Base-by-base conservation (phyloP, 2,888 invertebrate genomes). In the Lithophane socia region DNA sequence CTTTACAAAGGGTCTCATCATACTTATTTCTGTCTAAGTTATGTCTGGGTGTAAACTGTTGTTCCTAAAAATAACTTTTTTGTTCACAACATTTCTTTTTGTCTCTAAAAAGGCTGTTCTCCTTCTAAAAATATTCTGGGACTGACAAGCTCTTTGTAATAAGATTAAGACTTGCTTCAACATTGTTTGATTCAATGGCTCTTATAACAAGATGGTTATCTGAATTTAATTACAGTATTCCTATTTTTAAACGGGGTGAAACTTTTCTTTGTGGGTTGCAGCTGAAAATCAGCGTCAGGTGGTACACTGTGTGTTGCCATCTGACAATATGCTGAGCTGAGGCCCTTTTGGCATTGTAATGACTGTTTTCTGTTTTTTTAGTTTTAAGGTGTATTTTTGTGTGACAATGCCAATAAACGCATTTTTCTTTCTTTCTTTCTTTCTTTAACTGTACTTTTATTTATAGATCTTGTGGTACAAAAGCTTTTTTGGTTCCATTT, bases 81-180 rank as follows among this genome's bases (percentile, higher is more conserved):
- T 18, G 21, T 66, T 69, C n/a, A 37, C 16, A 47, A 63, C n/a
- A 37, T 61, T 80, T 63, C 7, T 56, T 64, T 85, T 64, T 67
- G 5, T 16, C 42, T 8, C 21, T 18, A 56, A 73, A 44, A 64
- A 16, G 16, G 8, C 0, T 68, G 37, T 67, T 63, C 9, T 67
- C 0, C 63, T 70, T 79, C 29, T 42, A 49, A 68, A 86, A 66
- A 66, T 79, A 72, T 65, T 76, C 60, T 60, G 13, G 37, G 10
- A 49, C 54, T 72, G 73, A 68, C 70, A 73, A 79, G 63, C 49
- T 67, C 61, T 37, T 56, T 37, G 24, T 84, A 58, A 83, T 63
- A 54, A 64, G 68, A 76, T 76, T 76, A 83, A 54, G 63, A 47
- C 29, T 60, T 24, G 7, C 52, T 67, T 63, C 49, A 54, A 24